These are phyloP conservation scores for Dione juno DNA, from an alignment of 2,888 invertebrate species.

Conservation along the genomic window DNA sequence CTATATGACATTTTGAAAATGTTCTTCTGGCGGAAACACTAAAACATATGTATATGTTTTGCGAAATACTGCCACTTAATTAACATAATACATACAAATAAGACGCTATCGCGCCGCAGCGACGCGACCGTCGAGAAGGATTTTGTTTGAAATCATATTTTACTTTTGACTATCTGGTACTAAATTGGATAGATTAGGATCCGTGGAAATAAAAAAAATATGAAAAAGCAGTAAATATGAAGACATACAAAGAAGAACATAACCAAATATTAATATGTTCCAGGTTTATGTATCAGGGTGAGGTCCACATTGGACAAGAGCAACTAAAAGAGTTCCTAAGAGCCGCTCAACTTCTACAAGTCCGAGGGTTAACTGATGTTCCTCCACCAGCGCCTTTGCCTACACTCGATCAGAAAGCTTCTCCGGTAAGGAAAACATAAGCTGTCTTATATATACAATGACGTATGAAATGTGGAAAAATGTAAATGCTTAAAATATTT, in stretches of 20 bases:
- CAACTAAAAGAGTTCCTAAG: constrained; percentile 93
- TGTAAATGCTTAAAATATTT: too few species aligned
- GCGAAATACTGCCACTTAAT: constrained; percentile 16
- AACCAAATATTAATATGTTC: background rate
- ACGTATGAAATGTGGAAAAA: too few species aligned
- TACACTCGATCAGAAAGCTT: constrained; percentile 86
- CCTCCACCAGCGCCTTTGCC: constrained; percentile 79
- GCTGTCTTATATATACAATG: background rate
- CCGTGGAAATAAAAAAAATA: background rate
- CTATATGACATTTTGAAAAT: constrained; percentile 1
- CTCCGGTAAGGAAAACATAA: constrained; percentile 84
- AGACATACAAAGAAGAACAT: background rate
- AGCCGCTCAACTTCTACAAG: constrained; percentile 94
- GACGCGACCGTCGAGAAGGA: background rate
- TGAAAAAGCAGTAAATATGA: background rate
- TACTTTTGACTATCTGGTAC: too few species aligned
- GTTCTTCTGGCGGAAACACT: background rate
- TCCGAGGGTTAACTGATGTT: constrained; percentile 93
- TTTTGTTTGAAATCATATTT: background rate
- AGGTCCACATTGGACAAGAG: constrained; percentile 94
- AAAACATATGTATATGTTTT: background rate
- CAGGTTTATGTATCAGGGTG: constrained; percentile 96
- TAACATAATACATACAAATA: constrained; percentile 14
- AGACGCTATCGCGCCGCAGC: background rate
- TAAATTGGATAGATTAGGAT: too few species aligned